Conservation (phyloP, 30 jellyfish, hydroid and myxozoan species). For the Aurelia sp. region DNA sequence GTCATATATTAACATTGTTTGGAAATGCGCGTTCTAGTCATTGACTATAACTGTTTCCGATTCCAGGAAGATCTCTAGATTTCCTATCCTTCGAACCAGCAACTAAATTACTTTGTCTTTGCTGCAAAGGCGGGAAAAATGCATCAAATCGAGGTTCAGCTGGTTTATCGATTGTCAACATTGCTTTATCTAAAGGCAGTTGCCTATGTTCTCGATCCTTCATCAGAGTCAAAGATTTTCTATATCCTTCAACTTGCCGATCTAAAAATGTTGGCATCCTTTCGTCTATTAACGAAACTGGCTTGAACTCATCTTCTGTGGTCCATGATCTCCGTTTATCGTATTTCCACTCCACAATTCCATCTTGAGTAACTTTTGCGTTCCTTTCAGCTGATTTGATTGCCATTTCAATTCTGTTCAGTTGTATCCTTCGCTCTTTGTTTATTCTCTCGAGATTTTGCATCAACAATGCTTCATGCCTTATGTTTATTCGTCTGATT, state of each 20-base stretch:
- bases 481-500: constrained; percentile 56
- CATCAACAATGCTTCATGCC: constrained; percentile 61
- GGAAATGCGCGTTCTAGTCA: no score
- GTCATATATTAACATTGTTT: no score
- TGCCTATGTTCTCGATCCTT: background rate
- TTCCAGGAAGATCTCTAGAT: no score
- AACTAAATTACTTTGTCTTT: no score
- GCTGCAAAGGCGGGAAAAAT: constrained; percentile 44
- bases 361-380: constrained; percentile 8
- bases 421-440: constrained; percentile 19
- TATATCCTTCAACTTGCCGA: constrained; percentile 64
- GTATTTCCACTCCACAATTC: background rate
- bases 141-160: constrained; percentile 64
- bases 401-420: constrained; percentile 22
- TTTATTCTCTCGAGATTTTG: constrained; percentile 44
- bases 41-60: no score
- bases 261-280: constrained; percentile 39
- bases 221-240: constrained; percentile 35
- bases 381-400: constrained; percentile 34
- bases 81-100: no score
- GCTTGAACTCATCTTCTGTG: background rate
- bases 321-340: background rate
- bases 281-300: background rate
- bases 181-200: background rate
- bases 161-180: constrained; percentile 5